phyloP scores from a whole-genome alignment of 2,113 vertebrate genomes.

The Epinephelus fuscoguttatus region DNA sequence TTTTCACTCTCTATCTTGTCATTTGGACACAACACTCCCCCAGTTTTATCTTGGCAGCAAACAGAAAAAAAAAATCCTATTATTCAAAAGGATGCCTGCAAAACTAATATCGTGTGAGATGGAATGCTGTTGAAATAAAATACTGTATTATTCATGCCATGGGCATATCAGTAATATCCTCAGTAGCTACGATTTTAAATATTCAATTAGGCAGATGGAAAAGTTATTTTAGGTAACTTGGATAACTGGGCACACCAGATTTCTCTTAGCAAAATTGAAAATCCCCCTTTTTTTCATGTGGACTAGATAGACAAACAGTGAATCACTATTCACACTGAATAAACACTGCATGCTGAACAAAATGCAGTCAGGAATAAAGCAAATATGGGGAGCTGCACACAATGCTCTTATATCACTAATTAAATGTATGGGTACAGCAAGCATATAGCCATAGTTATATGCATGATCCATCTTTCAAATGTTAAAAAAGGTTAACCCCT shows the following conservation, averaged over 20 bases:
- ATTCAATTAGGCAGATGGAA: constrained; percentile 39
- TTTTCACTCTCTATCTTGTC: constrained; percentile 4
- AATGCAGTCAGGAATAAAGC: not conserved
- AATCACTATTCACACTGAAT: not conserved
- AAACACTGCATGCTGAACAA: not conserved
- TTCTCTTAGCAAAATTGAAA: constrained; percentile 16
- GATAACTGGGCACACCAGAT: constrained; percentile 2
- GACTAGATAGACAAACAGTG: not conserved
- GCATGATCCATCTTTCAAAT: not conserved
- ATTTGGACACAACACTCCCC: constrained; percentile 2
- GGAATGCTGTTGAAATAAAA: constrained; percentile 50
- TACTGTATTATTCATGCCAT: constrained; percentile 62
- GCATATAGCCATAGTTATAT: not conserved
- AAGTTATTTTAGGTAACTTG: constrained; percentile 40
- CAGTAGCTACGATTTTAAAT: constrained; percentile 52
- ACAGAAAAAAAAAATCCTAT: not conserved
- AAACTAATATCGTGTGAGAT: constrained; percentile 43
- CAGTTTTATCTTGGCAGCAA: not conserved
- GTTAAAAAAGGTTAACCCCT: not conserved
- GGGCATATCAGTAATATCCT: constrained; percentile 32
- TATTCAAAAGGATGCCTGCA: constrained; percentile 19
- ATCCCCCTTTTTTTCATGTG: not conserved
- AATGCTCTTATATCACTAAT: not conserved
- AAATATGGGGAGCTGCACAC: not conserved
- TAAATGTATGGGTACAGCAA: not conserved